These are phyloP conservation scores for Blennius ocellaris DNA, from an alignment of 2,113 vertebrate genomes.

Conservation along the genomic window DNA sequence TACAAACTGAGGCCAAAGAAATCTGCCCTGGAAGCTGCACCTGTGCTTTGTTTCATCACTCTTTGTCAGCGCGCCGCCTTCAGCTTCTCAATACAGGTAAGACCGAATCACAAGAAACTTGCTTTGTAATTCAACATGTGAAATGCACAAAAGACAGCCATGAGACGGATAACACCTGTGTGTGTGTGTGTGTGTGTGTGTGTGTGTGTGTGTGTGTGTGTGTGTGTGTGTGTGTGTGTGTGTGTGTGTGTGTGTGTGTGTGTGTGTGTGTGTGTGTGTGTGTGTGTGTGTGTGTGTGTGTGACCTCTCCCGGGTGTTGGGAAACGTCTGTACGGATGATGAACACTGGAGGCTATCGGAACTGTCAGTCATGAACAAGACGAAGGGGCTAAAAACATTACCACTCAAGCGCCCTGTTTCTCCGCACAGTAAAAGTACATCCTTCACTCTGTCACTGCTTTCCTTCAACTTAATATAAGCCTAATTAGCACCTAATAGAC, in stretches of 20 bases:
- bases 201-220: background rate
- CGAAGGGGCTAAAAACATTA: conserved; percentile 55
- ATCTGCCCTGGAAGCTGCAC: conserved; percentile 11
- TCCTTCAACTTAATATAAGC: conserved; percentile 69
- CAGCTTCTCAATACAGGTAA: conserved; percentile 9
- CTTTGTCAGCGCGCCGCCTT: conserved; percentile 10
- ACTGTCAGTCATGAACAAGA: conserved; percentile 56
- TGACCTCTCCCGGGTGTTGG: conserved; percentile 16
- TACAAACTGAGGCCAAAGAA: background rate
- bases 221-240: background rate
- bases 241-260: background rate
- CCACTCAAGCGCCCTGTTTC: conserved; percentile 61
- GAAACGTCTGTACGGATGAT: conserved; percentile 41
- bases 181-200: background rate
- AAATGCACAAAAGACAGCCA: conserved; percentile 7
- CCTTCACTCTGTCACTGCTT: conserved; percentile 66
- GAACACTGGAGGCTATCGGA: conserved; percentile 44
- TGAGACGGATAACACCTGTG: background rate
- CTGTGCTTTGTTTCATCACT: conserved; percentile 1
- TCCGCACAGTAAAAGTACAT: conserved; percentile 55
- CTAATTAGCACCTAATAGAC: conserved; percentile 75
- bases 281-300: background rate
- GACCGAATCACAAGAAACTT: background rate
- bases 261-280: background rate
- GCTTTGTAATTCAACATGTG: conserved; percentile 26